Conservation (phyloP, 2,888 invertebrate genomes). For the Bruchidius siliquastri region DNA sequence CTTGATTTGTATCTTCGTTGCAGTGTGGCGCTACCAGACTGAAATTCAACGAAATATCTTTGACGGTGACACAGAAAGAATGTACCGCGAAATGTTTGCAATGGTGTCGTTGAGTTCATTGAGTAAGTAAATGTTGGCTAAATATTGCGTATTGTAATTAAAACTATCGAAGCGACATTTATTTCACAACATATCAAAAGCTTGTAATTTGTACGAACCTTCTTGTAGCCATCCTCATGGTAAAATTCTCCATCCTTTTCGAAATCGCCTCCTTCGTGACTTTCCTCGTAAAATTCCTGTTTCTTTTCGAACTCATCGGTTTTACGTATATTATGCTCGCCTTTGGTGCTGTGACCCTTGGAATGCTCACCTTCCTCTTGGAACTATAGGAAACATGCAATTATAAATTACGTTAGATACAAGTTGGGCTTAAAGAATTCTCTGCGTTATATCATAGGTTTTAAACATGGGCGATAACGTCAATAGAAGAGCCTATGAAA, state of each 20-base stretch:
- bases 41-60: not conserved
- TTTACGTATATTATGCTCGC: constrained; percentile 69
- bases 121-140: not conserved
- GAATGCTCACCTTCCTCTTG: constrained; percentile 58
- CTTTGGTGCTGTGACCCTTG: constrained; percentile 71
- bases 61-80: not conserved
- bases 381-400: constrained; percentile 28
- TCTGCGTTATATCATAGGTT: too few species aligned
- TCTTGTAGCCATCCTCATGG: constrained; percentile 50
- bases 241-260: constrained; percentile 62
- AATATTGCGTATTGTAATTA: not conserved
- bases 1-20: not conserved
- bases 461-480: too few species aligned
- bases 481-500: too few species aligned
- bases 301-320: constrained; percentile 73
- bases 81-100: not conserved
- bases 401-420: not conserved
- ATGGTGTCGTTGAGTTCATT: not conserved
- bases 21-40: not conserved
- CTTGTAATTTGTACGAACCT: constrained; percentile 33
- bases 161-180: not conserved
- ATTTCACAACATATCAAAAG: not conserved
- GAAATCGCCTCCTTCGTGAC: constrained; percentile 61
- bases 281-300: constrained; percentile 72
- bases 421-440: not conserved